Conservation (phyloP, 2,888 invertebrate genomes). For the Malthinus flaveolus region DNA sequence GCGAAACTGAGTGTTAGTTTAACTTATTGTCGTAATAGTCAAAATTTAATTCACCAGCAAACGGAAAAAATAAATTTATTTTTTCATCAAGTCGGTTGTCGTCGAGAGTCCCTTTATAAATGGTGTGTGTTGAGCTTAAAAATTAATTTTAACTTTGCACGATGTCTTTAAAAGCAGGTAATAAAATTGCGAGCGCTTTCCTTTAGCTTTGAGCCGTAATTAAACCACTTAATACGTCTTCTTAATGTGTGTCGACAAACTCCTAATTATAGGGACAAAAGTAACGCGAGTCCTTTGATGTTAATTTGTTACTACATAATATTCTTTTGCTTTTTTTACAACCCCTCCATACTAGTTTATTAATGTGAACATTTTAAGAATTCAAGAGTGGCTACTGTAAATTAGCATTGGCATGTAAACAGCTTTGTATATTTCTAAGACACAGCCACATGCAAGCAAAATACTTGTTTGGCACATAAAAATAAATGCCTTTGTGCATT, state of each 20-base stretch:
- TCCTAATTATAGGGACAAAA: constrained; percentile 11
- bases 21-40: constrained; percentile 9
- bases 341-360: too few relatives aligned
- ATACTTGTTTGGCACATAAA: too few relatives aligned
- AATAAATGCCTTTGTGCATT: too few relatives aligned
- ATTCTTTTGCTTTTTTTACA: too few relatives aligned
- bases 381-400: too few relatives aligned
- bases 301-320: too few relatives aligned
- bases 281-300: background rate
- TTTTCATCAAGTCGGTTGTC: constrained; percentile 9
- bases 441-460: too few relatives aligned
- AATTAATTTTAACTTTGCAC: constrained; percentile 15
- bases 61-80: background rate
- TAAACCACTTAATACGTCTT: constrained; percentile 12
- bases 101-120: background rate
- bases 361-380: too few relatives aligned
- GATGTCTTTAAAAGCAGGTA: constrained; percentile 10
- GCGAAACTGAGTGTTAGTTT: constrained; percentile 10
- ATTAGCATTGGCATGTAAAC: too few relatives aligned
- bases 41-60: background rate
- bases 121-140: constrained; percentile 1
- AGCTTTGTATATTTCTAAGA: too few relatives aligned
- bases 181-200: constrained; percentile 15
- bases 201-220: constrained; percentile 16
- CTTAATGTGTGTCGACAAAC: too few relatives aligned